Conservation (phyloP, 2,797 vertebrate genomes). For the Spinus olivaceus region DNA sequence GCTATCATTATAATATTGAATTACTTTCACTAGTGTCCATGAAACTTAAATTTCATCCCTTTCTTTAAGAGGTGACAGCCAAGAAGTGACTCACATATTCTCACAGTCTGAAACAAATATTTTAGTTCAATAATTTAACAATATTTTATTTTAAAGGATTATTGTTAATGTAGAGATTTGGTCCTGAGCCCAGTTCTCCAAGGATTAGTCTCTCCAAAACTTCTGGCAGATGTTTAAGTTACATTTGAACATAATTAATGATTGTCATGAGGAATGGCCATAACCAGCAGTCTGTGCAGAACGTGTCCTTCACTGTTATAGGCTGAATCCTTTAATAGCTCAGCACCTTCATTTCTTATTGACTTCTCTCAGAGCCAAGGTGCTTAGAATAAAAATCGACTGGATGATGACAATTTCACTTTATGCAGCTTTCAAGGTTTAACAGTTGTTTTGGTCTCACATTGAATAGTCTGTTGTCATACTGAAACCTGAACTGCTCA, state of each 20-base stretch:
- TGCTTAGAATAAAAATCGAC: not conserved
- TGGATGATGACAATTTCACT: not conserved
- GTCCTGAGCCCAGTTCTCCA: not conserved
- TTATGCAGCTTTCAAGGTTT: not conserved
- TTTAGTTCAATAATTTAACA: not conserved
- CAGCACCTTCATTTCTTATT: not conserved
- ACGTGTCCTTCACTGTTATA: not conserved
- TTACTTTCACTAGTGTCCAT: not conserved
- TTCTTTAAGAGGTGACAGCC: not conserved
- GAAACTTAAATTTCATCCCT: not conserved
- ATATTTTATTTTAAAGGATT: conserved; percentile 19
- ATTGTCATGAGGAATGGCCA: not conserved
- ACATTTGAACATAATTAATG: not conserved
- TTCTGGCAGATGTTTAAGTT: not conserved
- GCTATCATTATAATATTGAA: not conserved
- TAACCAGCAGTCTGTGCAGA: not conserved
- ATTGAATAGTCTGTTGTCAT: not conserved
- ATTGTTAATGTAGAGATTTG: not conserved
- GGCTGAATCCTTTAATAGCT: not conserved
- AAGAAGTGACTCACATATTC: not conserved
- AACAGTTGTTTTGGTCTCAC: not conserved
- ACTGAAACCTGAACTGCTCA: not conserved
- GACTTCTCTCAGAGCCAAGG: not conserved
- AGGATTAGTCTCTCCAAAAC: not conserved
- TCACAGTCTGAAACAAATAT: not conserved